Percentiles rank a stretch among this genome's conserved stretches.
phyloP scores from a whole-genome alignment of 2,888 invertebrate genomes.

The Chirona hameri region DNA sequence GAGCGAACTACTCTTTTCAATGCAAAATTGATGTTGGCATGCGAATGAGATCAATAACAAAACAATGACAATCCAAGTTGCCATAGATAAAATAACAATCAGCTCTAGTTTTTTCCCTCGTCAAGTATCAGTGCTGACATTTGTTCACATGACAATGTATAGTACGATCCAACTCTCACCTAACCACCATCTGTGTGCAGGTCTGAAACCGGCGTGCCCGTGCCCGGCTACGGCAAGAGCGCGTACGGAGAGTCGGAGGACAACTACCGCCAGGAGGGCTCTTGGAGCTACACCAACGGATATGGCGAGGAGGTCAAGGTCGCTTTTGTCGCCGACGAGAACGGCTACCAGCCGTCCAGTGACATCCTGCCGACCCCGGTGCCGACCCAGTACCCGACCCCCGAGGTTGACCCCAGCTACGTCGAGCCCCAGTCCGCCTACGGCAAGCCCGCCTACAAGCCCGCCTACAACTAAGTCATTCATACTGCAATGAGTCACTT shows the following conservation, averaged over 20 bases:
- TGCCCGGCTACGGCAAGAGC: slow-evolving; percentile 12
- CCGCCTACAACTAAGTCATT: not conserved
- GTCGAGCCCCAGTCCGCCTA: not conserved
- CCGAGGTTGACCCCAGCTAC: not conserved
- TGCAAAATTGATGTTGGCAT: too few relatives aligned
- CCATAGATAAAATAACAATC: too few relatives aligned
- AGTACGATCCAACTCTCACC: too few relatives aligned
- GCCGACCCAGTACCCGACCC: slow-evolving; percentile 1
- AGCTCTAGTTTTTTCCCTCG: too few relatives aligned
- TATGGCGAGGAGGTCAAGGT: not conserved
- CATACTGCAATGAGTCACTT: not conserved
- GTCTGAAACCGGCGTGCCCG: not conserved
- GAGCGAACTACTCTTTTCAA: too few relatives aligned
- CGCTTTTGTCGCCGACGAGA: slow-evolving; percentile 12
- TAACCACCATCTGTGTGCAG: too few relatives aligned
- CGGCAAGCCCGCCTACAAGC: not conserved
- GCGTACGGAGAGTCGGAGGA: not conserved
- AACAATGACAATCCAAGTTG: too few relatives aligned
- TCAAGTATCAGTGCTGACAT: too few relatives aligned
- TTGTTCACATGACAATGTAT: not conserved
- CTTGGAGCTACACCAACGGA: slow-evolving; percentile 4
- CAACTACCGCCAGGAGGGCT: slow-evolving; percentile 5
- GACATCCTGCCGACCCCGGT: not conserved
- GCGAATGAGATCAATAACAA: too few relatives aligned
- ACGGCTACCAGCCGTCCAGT: slow-evolving; percentile 25